Base-by-base conservation (phyloP, 2,888 invertebrate genomes). In the Chrysina gloriosa region DNA sequence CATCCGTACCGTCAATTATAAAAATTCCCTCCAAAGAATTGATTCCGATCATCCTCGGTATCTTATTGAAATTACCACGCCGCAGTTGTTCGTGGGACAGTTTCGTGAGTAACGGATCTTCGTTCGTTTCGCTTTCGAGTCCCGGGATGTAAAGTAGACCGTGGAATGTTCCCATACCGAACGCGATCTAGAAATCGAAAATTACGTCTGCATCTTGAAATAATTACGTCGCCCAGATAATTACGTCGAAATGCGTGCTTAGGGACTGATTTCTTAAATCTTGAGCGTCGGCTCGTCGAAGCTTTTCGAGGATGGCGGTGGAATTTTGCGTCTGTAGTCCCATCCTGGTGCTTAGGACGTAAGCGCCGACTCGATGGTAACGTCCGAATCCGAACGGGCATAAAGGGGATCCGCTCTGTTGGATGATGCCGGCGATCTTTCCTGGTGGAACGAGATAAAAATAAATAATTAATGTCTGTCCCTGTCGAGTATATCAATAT, bases 341-440 rank as follows among this genome's bases (percentile, higher is more conserved):
- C 31, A 56, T 31, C 25, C 34, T 47, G 4, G 63, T 54, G n/a
- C 63, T 47, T 4, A 68, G 34, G 1, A 64, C 47, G 16, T 34
- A 68, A 1, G 68, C 64, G n/a, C 68, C 64, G 5, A 45, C 45
- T 14, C 63, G 45, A 3, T 63, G 29, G 21, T 63, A 63, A 5
- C 68, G 63, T 3, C 63, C 63, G 9, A 64, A 21, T 5, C 54
- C 56, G 11, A 52, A 68, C 2, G 63, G 54, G 27, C 50, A 27
- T 14, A 68, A 34, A 9, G 25, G 7, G 0, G 63, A 54, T 9
- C 68, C 68, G 27, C 68, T 68, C 23, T 68, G 63, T 36, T 63
- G 63, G 5, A 68, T 68, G 14, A 68, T 54, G 2, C 68, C 68
- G 21, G 36, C 23, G 25, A 68, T 68, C 64, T 68, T 68, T 3